phyloP scores from a whole-genome alignment of 2,797 vertebrate species.

The Kryptolebias ocellatus region DNA sequence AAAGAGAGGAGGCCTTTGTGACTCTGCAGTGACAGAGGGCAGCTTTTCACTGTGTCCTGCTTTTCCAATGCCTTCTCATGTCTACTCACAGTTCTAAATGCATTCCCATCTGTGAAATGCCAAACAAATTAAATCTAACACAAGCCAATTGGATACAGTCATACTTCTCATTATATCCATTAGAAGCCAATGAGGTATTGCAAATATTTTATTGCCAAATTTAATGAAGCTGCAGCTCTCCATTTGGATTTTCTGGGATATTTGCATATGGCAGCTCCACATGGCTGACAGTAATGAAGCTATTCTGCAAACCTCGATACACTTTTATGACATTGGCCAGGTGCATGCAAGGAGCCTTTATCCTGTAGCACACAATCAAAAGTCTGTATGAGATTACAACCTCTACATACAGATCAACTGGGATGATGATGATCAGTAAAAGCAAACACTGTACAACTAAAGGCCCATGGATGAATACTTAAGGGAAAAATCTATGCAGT shows the following conservation, averaged over 20 bases:
- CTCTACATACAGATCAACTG: constrained; percentile 38
- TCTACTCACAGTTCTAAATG: constrained; percentile 76
- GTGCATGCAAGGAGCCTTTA: constrained; percentile 44
- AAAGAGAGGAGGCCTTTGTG: constrained; percentile 67
- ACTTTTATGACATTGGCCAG: constrained; percentile 48
- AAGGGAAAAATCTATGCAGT: constrained; percentile 44
- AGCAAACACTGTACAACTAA: constrained; percentile 35
- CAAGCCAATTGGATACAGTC: constrained; percentile 79
- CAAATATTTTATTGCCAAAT: constrained; percentile 84
- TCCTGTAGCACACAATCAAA: constrained; percentile 41
- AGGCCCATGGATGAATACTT: constrained; percentile 39
- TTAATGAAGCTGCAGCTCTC: constrained; percentile 82
- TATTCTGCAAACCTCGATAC: constrained; percentile 53
- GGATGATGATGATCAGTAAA: constrained; percentile 50
- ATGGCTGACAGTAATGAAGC: constrained; percentile 56
- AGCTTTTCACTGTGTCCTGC: constrained; percentile 64
- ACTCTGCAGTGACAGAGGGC: constrained; percentile 64
- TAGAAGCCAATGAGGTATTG: constrained; percentile 84
- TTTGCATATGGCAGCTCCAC: constrained; percentile 67
- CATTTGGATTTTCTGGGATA: constrained; percentile 72
- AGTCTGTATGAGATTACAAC: constrained; percentile 43
- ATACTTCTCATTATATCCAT: constrained; percentile 82
- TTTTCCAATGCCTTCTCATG: constrained; percentile 76
- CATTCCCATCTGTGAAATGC: constrained; percentile 83
- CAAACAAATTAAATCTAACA: constrained; percentile 85